Evolutionary conservation across 2,113 vertebrate genomes (phyloP).

Genomic region (Reinhardtius hippoglossoides): DNA sequence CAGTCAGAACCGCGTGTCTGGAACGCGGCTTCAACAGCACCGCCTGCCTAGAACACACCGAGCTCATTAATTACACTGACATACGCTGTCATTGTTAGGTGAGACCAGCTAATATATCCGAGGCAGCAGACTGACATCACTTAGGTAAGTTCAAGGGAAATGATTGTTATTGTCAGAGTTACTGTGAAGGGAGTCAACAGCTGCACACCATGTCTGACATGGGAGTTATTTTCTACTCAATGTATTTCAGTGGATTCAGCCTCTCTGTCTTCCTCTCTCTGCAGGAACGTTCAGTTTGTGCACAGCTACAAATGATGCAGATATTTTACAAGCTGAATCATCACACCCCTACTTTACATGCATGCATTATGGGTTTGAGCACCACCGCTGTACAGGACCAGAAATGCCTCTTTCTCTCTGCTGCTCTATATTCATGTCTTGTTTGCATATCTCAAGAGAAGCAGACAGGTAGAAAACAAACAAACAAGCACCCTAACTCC

Average conservation of each 20-base stretch:
- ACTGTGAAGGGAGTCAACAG: constrained; percentile 17
- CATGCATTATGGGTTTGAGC: constrained; percentile 14
- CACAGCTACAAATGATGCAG: constrained; percentile 7
- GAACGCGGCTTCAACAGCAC: constrained; percentile 36
- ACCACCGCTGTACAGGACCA: background rate
- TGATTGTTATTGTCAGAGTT: constrained; percentile 13
- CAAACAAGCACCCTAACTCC: constrained; percentile 32
- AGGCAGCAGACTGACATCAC: constrained; percentile 47
- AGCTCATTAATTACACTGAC: constrained; percentile 63
- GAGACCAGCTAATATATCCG: constrained; percentile 22
- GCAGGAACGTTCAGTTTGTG: background rate
- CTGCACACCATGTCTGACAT: background rate
- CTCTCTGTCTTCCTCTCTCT: background rate
- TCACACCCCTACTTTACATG: constrained; percentile 12
- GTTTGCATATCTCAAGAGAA: constrained; percentile 69
- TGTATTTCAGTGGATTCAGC: constrained; percentile 13
- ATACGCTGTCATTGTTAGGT: constrained; percentile 25
- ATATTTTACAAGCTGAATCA: constrained; percentile 4
- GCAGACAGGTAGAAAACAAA: constrained; percentile 34
- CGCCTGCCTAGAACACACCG: constrained; percentile 31
- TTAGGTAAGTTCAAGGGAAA: constrained; percentile 19
- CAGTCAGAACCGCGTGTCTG: constrained; percentile 56
- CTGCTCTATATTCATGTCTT: constrained; percentile 64
- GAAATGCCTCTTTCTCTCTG: constrained; percentile 33
- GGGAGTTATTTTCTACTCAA: background rate